Percentiles rank a stretch among this genome's conserved stretches.
Evolutionary conservation across 2,888 invertebrate genomes (phyloP).

Genomic region (Conistra vaccinii): DNA sequence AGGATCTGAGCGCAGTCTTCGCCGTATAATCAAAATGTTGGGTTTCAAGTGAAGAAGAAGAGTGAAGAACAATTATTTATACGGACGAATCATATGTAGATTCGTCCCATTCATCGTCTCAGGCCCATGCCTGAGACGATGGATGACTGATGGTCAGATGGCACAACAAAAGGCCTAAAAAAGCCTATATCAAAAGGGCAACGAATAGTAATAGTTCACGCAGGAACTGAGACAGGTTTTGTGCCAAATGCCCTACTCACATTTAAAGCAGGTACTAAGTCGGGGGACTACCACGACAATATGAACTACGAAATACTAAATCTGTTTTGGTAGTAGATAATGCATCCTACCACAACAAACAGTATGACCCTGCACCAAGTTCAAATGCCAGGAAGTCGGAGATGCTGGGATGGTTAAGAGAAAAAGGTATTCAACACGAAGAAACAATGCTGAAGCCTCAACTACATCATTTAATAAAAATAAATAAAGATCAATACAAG

Average conservation of each 20-base stretch:
- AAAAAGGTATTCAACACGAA: no score
- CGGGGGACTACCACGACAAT: constrained; percentile 69
- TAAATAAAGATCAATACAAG: no score
- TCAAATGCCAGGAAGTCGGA: constrained; percentile 24
- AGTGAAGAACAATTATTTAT: no score
- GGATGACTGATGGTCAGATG: constrained; percentile 1
- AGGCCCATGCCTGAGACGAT: no score
- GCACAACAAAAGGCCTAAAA: constrained; percentile 1
- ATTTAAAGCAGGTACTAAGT: constrained; percentile 62
- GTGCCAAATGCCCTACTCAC: constrained; percentile 49
- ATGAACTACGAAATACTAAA: constrained; percentile 62
- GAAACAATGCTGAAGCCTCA: no score
- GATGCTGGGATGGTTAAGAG: no score
- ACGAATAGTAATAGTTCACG: constrained; percentile 13
- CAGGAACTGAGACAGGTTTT: constrained; percentile 13
- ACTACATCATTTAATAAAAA: no score
- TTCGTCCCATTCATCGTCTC: neutral
- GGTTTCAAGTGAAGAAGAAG: no score
- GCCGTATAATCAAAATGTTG: no score
- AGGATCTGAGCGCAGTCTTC: no score
- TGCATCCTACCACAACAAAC: constrained; percentile 27
- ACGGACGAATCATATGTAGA: neutral
- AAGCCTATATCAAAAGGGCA: constrained; percentile 12
- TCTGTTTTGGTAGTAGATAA: constrained; percentile 21
- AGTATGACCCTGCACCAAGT: constrained; percentile 22